Base-by-base conservation (phyloP, 2,797 vertebrate genomes). In the Acanthurus lineatus region DNA sequence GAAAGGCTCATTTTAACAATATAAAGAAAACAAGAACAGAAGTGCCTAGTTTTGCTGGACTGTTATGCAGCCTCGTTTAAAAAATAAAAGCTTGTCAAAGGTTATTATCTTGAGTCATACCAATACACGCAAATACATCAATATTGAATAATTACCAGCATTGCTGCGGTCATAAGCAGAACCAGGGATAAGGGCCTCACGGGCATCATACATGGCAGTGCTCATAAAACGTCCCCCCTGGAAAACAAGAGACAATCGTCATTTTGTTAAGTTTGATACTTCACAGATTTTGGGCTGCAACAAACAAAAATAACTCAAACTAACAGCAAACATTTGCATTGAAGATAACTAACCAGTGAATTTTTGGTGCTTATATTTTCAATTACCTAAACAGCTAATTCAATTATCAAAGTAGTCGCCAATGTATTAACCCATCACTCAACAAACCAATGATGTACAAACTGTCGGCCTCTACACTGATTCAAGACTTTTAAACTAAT, bases 201-300 rank as follows among this genome's bases (percentile, higher is more conserved):
- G 94, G 4, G 98, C 98, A 14, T 99, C 98, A 4, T 99, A 99
- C 98, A 99, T 99, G 78, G 97, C 97, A 8, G 97, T 99, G 16
- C 97, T 99, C 98, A 99, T 99, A 91, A 99, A 99, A 10, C 97
- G 96, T 17, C 97, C 97, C 3, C 97, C 98, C 98, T 99, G 88
- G 78, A 66, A 77, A 80, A 44, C 25, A 78, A 69, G 42, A 11
- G 70, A 69, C 20, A 25, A 25, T 25, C 25, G 25, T 3, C 25
- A 25, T 25, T 25, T 25, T 25, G 25, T 25, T 2, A 25, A 25
- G 25, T 25, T 25, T 25, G 25, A 25, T 25, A 25, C 25, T 25
- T 25, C 25, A 25, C 25, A 25, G 25, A 25, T 25, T 25, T 25
- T 25, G 25, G 25, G 25, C 25, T 25, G 25, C 25, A 25, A 25